Conservation (phyloP, 2,888 invertebrate species). For the Frankliniella intonsa region DNA sequence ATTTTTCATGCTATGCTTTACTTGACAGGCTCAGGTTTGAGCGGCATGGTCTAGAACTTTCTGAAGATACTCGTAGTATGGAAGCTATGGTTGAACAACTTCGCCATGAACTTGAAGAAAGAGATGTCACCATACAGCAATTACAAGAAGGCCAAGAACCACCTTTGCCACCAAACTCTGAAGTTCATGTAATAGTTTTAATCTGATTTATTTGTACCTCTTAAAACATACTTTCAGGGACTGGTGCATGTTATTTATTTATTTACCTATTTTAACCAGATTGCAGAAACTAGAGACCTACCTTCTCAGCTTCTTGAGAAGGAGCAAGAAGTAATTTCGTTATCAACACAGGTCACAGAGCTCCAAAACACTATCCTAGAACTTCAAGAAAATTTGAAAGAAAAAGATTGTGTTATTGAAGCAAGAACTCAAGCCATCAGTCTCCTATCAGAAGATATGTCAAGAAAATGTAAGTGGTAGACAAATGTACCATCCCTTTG, state of each 20-base stretch:
- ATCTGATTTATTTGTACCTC: background rate
- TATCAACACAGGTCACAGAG: background rate
- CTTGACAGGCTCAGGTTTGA: background rate
- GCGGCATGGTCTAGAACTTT: background rate
- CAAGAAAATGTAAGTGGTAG: slow-evolving; percentile 49
- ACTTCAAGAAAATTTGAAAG: slow-evolving; percentile 73
- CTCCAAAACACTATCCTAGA: slow-evolving; percentile 59
- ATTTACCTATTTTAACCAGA: slow-evolving; percentile 28
- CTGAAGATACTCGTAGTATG: slow-evolving; percentile 45
- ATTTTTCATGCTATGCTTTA: background rate
- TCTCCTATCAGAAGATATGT: slow-evolving; percentile 67
- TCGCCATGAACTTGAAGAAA: slow-evolving; percentile 49
- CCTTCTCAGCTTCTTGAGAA: background rate
- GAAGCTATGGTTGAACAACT: slow-evolving; percentile 49
- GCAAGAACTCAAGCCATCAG: slow-evolving; percentile 74
- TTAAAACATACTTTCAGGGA: background rate
- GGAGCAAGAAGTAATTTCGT: background rate
- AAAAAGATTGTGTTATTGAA: slow-evolving; percentile 78
- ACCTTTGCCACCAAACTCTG: slow-evolving; percentile 34
- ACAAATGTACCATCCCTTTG: background rate
- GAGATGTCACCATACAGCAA: slow-evolving; percentile 42
- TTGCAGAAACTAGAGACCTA: slow-evolving; percentile 7
- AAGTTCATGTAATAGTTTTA: slow-evolving; percentile 28
- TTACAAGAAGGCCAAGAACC: slow-evolving; percentile 40
- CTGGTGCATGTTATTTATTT: background rate